These are phyloP conservation scores for Cataglyphis hispanica DNA, from an alignment of 1,140 invertebrate species.

Conservation along the genomic window DNA sequence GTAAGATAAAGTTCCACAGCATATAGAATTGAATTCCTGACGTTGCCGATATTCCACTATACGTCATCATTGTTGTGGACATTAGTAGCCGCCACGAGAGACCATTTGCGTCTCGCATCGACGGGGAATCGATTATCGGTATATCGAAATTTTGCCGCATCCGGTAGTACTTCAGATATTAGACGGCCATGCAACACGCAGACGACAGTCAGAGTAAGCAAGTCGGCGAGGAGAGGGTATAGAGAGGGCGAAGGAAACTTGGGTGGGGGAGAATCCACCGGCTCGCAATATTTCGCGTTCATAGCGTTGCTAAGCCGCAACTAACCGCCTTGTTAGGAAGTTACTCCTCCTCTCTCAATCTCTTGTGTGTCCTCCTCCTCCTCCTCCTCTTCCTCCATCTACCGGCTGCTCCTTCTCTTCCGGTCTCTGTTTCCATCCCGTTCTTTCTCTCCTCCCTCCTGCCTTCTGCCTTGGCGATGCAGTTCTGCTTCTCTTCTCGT, in stretches of 20 bases:
- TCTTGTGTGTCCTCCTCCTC: conserved; percentile 51
- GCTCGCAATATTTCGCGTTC: conserved; percentile 82
- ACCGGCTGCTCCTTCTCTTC: conserved; percentile 65
- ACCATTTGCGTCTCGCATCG: conserved; percentile 42
- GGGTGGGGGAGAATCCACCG: conserved; percentile 44
- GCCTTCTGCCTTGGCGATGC: conserved; percentile 13
- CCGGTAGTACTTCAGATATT: conserved; percentile 67
- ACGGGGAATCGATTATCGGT: conserved; percentile 72
- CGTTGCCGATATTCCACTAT: background rate
- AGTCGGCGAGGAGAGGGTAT: background rate
- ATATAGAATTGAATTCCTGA: background rate
- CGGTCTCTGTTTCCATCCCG: conserved; percentile 64
- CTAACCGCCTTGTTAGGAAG: conserved; percentile 86
- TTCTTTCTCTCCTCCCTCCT: conserved; percentile 52
- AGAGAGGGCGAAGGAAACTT: background rate
- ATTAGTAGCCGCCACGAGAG: background rate
- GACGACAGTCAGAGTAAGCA: conserved; percentile 44
- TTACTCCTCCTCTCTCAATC: conserved; percentile 79
- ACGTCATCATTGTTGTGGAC: background rate
- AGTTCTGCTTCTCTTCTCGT: conserved; percentile 50
- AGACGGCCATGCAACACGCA: conserved; percentile 59
- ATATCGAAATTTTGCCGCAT: conserved; percentile 58
- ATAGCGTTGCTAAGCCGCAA: conserved; percentile 83
- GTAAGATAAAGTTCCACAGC: background rate
- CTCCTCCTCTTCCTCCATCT: conserved; percentile 48